A percentile compares a stretch with the other conserved stretches of the same genome.
phyloP scores from a whole-genome alignment of 2,888 invertebrate genomes.

The Cistogaster globosa region DNA sequence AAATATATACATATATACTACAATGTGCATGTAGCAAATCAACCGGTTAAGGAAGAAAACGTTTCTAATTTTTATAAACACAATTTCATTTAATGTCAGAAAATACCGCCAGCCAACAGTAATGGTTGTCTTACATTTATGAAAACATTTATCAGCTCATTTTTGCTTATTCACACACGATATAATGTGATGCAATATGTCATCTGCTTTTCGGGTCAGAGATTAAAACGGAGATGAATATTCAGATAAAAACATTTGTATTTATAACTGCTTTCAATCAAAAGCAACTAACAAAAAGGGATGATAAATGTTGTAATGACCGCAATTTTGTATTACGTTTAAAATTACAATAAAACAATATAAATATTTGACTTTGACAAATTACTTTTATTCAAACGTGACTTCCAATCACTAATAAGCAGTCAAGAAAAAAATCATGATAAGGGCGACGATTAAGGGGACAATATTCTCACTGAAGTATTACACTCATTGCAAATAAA shows the following conservation, averaged over 20 bases:
- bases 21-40: background rate
- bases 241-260: slow-evolving; percentile 24
- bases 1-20: background rate
- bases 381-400: slow-evolving; percentile 67
- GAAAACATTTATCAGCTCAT: background rate
- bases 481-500: background rate
- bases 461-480: slow-evolving; percentile 5
- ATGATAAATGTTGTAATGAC: slow-evolving; percentile 71
- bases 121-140: slow-evolving; percentile 16
- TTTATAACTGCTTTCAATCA: slow-evolving; percentile 23
- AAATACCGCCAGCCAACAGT: slow-evolving; percentile 29
- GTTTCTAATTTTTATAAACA: slow-evolving; percentile 38
- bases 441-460: slow-evolving; percentile 24
- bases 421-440: background rate
- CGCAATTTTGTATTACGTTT: slow-evolving; percentile 69
- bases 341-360: slow-evolving; percentile 60
- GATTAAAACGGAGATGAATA: background rate
- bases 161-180: background rate
- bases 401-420: slow-evolving; percentile 47
- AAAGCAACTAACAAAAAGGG: slow-evolving; percentile 52
- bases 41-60: slow-evolving; percentile 30
- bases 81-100: slow-evolving; percentile 26
- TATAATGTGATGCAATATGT: slow-evolving; percentile 37
- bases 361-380: slow-evolving; percentile 69
- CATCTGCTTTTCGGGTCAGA: slow-evolving; percentile 47